phyloP scores from a whole-genome alignment of 1,140 invertebrate species.

The Diachasma alloeum region DNA sequence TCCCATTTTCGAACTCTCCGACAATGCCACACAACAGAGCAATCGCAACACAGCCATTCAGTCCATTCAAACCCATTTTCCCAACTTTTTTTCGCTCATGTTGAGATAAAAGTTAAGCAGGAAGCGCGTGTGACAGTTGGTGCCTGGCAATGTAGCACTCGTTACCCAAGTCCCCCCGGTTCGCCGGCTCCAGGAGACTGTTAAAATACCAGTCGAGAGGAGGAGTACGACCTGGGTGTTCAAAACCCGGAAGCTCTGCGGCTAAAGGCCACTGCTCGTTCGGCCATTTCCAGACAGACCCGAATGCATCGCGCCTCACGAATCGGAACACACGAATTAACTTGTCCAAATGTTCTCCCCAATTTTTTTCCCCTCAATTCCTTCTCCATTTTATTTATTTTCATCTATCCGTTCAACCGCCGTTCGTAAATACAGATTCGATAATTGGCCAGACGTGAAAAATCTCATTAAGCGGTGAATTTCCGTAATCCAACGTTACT shows the following conservation, averaged over 20 bases:
- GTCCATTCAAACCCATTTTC: too few relatives aligned
- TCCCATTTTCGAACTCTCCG: too few relatives aligned
- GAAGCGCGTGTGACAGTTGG: slow-evolving; percentile 5
- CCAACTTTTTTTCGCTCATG: not conserved
- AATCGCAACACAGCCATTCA: too few relatives aligned
- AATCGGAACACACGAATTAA: slow-evolving; percentile 11
- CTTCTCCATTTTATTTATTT: slow-evolving; percentile 21
- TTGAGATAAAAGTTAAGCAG: not conserved
- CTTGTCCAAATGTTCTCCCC: slow-evolving; percentile 10
- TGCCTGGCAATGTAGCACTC: not conserved
- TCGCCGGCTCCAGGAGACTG: not conserved
- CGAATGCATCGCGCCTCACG: not conserved
- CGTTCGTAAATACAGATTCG: slow-evolving; percentile 5
- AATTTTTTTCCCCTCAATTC: slow-evolving; percentile 10
- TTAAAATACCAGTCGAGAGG: not conserved
- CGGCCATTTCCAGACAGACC: not conserved
- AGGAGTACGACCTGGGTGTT: not conserved
- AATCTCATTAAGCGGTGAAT: not conserved
- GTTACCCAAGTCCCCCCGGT: not conserved
- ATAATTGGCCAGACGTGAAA: not conserved
- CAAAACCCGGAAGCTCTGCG: slow-evolving; percentile 2
- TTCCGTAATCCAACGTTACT: not conserved
- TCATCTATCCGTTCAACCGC: not conserved
- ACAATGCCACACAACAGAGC: too few relatives aligned
- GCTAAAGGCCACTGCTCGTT: not conserved